A percentile compares a stretch with the other conserved stretches of the same genome.
Conservation (phyloP, 1,140 invertebrate genomes). For the Aleiodes sp. region DNA sequence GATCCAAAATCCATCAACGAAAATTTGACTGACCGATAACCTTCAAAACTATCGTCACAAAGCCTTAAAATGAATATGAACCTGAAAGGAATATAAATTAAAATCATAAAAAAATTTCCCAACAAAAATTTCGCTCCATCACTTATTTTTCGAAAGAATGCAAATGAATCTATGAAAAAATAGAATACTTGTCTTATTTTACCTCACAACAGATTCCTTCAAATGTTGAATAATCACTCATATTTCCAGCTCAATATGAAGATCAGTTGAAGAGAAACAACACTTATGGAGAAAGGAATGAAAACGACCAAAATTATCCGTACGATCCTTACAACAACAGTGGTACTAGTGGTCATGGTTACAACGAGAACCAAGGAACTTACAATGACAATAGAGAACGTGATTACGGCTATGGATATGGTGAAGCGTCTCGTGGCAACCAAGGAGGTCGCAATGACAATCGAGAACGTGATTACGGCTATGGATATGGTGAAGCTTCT, state of each 20-base stretch:
- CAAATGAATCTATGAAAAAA: too few relatives aligned
- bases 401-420: slow-evolving; percentile 22
- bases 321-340: slow-evolving; percentile 36
- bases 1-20: too few relatives aligned
- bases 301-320: slow-evolving; percentile 9
- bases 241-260: slow-evolving; percentile 2
- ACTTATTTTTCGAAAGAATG: too few relatives aligned
- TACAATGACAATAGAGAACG: slow-evolving; percentile 29
- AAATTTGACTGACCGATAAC: too few relatives aligned
- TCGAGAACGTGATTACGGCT: slow-evolving; percentile 4
- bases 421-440: slow-evolving; percentile 18
- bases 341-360: neutral
- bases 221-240: neutral
- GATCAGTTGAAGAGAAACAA: slow-evolving; percentile 13
- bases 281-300: neutral
- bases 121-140: too few relatives aligned
- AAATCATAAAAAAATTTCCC: too few relatives aligned
- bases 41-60: too few relatives aligned
- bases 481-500: neutral
- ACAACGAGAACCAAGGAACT: slow-evolving; percentile 23
- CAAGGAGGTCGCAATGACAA: neutral
- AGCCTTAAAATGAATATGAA: too few relatives aligned
- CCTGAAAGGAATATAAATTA: too few relatives aligned
- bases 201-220: neutral
- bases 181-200: too few relatives aligned